phyloP scores from a whole-genome alignment of 2,797 vertebrate species.

The Coregonus sp. region DNA sequence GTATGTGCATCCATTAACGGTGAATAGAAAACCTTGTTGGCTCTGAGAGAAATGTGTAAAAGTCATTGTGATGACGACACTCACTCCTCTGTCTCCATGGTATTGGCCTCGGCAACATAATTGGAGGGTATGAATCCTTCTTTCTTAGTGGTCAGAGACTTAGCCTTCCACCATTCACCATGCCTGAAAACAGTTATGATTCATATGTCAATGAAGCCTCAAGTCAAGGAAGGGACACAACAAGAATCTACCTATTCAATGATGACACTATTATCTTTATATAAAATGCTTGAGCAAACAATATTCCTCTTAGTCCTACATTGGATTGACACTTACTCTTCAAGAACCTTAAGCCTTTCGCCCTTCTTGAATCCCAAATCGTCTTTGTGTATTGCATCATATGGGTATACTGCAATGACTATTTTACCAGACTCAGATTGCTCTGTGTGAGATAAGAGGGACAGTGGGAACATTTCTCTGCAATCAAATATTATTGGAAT shows the following conservation, averaged over 20 bases:
- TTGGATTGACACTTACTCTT: constrained; percentile 84
- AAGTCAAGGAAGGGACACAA: neutral
- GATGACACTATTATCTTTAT: neutral
- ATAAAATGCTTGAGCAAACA: neutral
- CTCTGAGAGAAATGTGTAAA: neutral
- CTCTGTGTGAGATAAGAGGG: constrained; percentile 58
- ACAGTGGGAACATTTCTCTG: neutral
- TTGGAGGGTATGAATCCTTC: constrained; percentile 96
- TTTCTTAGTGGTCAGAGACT: constrained; percentile 81
- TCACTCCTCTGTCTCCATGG: constrained; percentile 95
- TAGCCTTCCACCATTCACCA: constrained; percentile 96
- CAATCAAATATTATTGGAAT: neutral
- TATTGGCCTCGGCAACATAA: constrained; percentile 89
- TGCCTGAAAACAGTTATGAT: constrained; percentile 68
- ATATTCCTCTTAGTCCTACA: neutral
- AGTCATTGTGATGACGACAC: constrained; percentile 50
- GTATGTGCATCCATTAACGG: too few relatives aligned
- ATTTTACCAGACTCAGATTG: constrained; percentile 75
- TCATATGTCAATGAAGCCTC: neutral
- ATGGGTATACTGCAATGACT: constrained; percentile 86
- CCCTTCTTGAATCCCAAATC: constrained; percentile 96
- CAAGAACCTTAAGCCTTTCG: constrained; percentile 87
- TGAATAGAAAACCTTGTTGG: neutral
- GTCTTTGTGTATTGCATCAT: constrained; percentile 83
- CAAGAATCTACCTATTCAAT: neutral